A percentile compares a stretch with the other conserved stretches of the same genome.
These are phyloP conservation scores for Frieseomelitta varia DNA, from an alignment of 1,140 invertebrate species.

Conservation along the genomic window DNA sequence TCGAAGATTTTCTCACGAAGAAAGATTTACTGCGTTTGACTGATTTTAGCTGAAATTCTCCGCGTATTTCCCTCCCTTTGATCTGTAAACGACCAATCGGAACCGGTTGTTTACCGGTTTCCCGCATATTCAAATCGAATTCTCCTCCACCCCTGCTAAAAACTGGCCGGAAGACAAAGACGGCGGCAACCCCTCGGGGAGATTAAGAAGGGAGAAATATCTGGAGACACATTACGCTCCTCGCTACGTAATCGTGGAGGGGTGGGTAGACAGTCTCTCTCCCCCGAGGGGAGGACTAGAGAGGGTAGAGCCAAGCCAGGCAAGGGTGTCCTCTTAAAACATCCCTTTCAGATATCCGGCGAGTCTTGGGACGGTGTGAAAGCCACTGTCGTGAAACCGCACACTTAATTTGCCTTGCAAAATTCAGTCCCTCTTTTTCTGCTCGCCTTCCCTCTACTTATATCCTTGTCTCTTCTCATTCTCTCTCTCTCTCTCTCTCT, in stretches of 20 bases:
- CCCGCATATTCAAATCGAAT: slow-evolving; percentile 36
- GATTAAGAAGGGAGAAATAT: slow-evolving; percentile 22
- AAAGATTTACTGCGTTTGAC: not conserved
- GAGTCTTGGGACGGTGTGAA: slow-evolving; percentile 71
- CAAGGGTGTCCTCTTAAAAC: slow-evolving; percentile 70
- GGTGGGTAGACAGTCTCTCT: not conserved
- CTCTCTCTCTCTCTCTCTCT: slow-evolving; percentile 26
- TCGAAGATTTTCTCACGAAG: not conserved
- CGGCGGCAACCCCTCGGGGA: not conserved
- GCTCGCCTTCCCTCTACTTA: slow-evolving; percentile 25
- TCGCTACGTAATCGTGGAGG: slow-evolving; percentile 65
- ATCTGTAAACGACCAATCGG: slow-evolving; percentile 19
- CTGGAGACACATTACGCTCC: slow-evolving; percentile 66
- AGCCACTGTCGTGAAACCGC: slow-evolving; percentile 81
- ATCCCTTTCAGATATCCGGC: slow-evolving; percentile 67
- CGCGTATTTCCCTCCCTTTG: slow-evolving; percentile 9
- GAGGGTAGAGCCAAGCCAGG: not conserved
- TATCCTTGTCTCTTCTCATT: slow-evolving; percentile 17
- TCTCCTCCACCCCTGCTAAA: not conserved
- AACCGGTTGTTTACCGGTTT: slow-evolving; percentile 5
- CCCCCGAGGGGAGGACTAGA: slow-evolving; percentile 12
- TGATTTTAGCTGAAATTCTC: not conserved
- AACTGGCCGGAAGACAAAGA: slow-evolving; percentile 13
- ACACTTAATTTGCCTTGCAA: slow-evolving; percentile 83
- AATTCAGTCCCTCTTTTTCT: slow-evolving; percentile 76